Evolutionary conservation across 2,888 invertebrate genomes (phyloP).

Genomic region (Meliscaeva auricollis): DNA sequence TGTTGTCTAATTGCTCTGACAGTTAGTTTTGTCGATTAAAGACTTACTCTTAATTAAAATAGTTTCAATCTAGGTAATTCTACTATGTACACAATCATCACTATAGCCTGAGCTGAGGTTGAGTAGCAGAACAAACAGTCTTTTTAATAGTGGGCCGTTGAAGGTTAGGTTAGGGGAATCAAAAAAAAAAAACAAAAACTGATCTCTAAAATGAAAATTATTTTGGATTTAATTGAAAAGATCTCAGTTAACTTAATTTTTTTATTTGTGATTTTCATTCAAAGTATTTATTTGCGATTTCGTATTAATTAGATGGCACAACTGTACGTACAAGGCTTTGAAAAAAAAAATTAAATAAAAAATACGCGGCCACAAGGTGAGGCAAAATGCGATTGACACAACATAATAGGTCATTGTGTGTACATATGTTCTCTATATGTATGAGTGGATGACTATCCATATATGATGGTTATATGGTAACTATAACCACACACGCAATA

Average conservation of each 20-base stretch:
- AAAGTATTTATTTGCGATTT: not conserved
- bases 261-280: constrained; percentile 19
- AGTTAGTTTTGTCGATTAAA: constrained; percentile 18
- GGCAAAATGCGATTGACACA: constrained; percentile 13
- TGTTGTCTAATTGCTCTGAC: constrained; percentile 7
- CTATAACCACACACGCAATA: not conserved
- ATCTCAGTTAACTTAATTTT: not conserved
- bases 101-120: not conserved
- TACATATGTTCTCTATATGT: not conserved
- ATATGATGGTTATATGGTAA: too few species aligned
- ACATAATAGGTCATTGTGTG: constrained; percentile 7
- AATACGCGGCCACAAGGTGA: constrained; percentile 30
- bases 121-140: constrained; percentile 9
- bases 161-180: not conserved
- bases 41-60: constrained; percentile 22
- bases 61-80: constrained; percentile 25
- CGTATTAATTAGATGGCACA: not conserved
- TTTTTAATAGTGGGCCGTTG: constrained; percentile 2
- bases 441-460: not conserved
- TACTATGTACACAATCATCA: too few species aligned
- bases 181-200: not conserved
- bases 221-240: constrained; percentile 15
- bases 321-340: not conserved
- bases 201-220: not conserved
- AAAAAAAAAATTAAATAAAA: not conserved